Percentiles rank a stretch among this genome's conserved stretches.
Conservation (phyloP, 1,140 invertebrate genomes). For the Luehdorfia chinensis region DNA sequence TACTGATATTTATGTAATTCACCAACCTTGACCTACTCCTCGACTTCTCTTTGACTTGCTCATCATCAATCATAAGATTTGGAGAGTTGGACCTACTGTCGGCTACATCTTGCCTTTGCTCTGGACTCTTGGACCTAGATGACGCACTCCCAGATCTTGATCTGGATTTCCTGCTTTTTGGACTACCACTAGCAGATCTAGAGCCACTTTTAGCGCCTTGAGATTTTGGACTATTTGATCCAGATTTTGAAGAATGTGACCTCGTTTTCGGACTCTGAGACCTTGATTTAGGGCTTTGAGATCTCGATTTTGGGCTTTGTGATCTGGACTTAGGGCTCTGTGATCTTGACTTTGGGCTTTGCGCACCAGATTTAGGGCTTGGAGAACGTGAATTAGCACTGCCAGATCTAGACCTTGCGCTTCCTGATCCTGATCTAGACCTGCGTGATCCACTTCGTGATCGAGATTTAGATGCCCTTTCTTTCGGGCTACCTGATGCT, state of each 20-base stretch:
- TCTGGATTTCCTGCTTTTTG: constrained; percentile 53
- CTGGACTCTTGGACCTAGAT: constrained; percentile 63
- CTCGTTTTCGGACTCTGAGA: constrained; percentile 64
- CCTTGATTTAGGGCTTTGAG: constrained; percentile 46
- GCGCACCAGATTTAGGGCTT: constrained; percentile 49
- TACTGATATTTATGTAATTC: not conserved
- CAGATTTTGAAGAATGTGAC: constrained; percentile 56
- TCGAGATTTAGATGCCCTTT: constrained; percentile 46
- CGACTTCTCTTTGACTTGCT: constrained; percentile 50
- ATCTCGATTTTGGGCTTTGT: constrained; percentile 55
- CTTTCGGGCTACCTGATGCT: constrained; percentile 49
- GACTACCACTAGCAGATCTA: constrained; percentile 54
- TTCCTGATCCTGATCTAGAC: constrained; percentile 70
- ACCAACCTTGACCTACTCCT: constrained; percentile 57
- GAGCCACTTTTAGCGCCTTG: constrained; percentile 44
- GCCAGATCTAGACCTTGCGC: constrained; percentile 58
- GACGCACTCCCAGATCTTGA: constrained; percentile 59
- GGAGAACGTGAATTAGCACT: constrained; percentile 58
- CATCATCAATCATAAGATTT: constrained; percentile 78
- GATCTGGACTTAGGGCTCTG: constrained; percentile 51
- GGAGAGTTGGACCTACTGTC: constrained; percentile 78
- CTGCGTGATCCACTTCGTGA: constrained; percentile 56
- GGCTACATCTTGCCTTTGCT: constrained; percentile 50
- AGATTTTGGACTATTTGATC: constrained; percentile 44
- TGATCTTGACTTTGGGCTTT: constrained; percentile 57